Evolutionary conservation across 1,140 invertebrate genomes (phyloP), one percentile per base, ranked within the genome.

Genomic region (Caerostris extrusa): DNA sequence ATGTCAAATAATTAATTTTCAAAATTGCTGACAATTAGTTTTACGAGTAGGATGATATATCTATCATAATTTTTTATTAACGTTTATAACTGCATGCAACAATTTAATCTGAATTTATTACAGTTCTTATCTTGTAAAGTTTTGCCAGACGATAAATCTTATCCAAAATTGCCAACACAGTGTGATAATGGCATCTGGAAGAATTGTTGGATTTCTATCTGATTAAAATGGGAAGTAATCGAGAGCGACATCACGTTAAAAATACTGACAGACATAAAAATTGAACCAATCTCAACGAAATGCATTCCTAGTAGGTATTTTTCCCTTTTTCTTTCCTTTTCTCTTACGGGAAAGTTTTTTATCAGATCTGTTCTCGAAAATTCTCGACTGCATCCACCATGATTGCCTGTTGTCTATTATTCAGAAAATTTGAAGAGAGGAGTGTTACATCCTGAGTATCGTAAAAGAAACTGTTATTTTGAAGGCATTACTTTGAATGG

Each of bases 391-490:
- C 60, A 64, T 50, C 86, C 64, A 67, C 60, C 19, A 55, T 88
- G 86, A 88, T 88, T 88, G 86, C 86, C 60, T 17, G 86, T 88
- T 88, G 86, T 88, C 86, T 88, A 88, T 88, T 88, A 88, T 88
- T 88, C 86, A 88, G 60, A 88, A 67, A 88, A 88, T 88, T 88
- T 67, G 58, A 88, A 88, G 34, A 19, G 86, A 55, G 53, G 53
- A 53, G 53, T 14, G 55, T 19, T 19, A n/a, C 4, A 10, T 50
- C 19, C n/a, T 14, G 19, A 58, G 17, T 19, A 58, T 60, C 82
- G 57, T 85, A 85, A 60, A 88, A 50, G 58, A 50, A 88, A 88
- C 64, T 67, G 86, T 88, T 88, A 88, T 53, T 88, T 88, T 61
- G 86, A 88, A 85, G 19, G 82, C 82, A 85, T 85, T 58, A 53